Conservation (phyloP, 2,888 invertebrate species). For the Lasioglossum zephyrum region DNA sequence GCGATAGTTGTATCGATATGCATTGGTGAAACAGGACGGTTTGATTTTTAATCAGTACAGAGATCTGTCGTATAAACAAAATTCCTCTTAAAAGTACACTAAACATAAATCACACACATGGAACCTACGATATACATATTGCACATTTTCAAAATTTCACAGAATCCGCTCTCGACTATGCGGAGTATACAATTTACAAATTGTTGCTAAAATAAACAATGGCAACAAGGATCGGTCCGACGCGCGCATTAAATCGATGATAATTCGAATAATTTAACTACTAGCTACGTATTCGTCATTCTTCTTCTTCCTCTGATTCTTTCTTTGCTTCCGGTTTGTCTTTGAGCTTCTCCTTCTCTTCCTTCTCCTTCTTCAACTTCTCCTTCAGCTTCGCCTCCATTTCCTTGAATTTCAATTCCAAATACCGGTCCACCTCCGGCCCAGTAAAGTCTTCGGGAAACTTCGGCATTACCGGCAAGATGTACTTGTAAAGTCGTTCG, state of each 20-base stretch:
- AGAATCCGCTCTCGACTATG: conserved; percentile 21
- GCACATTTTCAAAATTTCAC: conserved; percentile 57
- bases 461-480: conserved; percentile 93
- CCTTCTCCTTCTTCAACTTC: conserved; percentile 84
- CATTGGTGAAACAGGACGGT: conserved; percentile 17
- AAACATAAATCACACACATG: conserved; percentile 47
- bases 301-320: conserved; percentile 46
- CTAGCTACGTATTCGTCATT: conserved; percentile 36
- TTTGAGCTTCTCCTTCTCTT: conserved; percentile 78
- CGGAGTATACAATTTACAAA: conserved; percentile 25
- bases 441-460: conserved; percentile 96
- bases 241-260: conserved; percentile 27
- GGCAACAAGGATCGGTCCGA: conserved; percentile 71
- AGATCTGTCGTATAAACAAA: conserved; percentile 31
- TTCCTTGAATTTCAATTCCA: conserved; percentile 93
- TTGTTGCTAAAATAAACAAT: conserved; percentile 62
- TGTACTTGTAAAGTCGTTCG: conserved; percentile 94
- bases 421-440: conserved; percentile 93
- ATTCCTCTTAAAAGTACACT: conserved; percentile 20
- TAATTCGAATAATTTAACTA: conserved; percentile 44
- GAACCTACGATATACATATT: conserved; percentile 58
- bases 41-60: conserved; percentile 31
- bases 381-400: conserved; percentile 93
- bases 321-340: conserved; percentile 52
- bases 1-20: conserved; percentile 10